Evolutionary conservation across 2,797 vertebrate genomes (phyloP), one percentile per base, ranked within the genome.

Genomic region (Columba guinea): DNA sequence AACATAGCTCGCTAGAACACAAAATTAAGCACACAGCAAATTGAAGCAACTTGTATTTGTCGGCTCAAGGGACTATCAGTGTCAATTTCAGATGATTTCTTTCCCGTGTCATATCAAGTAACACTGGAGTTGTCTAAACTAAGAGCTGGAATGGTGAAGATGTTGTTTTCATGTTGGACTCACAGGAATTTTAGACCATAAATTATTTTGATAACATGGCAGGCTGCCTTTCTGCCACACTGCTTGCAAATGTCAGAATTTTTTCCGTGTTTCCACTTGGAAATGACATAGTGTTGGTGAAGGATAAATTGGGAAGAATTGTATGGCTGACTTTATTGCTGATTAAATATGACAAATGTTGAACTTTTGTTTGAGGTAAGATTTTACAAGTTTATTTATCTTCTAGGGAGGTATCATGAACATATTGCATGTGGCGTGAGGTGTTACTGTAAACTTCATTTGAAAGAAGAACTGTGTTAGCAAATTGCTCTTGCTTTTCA

Each of bases 131-230:
- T 94, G 79, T 87, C 96, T 96, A 95, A 93, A 97, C 81, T 60
- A 67, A 93, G 96, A 83, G 65, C 84, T 94, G 96, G 83, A 95
- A 80, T 78, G 59, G 70, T 67, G 59, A 75, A 87, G 58, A 92
- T 96, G 94, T 93, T 96, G 69, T 97, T 97, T 96, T 97, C 71
- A 70, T 70, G 83, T 80, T 95, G 71, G 85, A 80, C 85, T 94
- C 91, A 15, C 55, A 95, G 94, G 96, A 97, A 98, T 96, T 97
- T 94, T 95, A 93, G 91, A 92, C 85, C 91, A 97, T 98, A 97
- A 97, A 97, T 98, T 97, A 96, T 93, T 97, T 93, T 97, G 95
- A 96, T 96, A 97, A 92, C 91, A 35, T 95, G 94, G 93, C 95
- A 94, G 84, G 62, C 89, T 96, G 96, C 85, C 95, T 97, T 97